Base-by-base conservation (phyloP, 1,140 invertebrate genomes). In the Ceratina calcarata region DNA sequence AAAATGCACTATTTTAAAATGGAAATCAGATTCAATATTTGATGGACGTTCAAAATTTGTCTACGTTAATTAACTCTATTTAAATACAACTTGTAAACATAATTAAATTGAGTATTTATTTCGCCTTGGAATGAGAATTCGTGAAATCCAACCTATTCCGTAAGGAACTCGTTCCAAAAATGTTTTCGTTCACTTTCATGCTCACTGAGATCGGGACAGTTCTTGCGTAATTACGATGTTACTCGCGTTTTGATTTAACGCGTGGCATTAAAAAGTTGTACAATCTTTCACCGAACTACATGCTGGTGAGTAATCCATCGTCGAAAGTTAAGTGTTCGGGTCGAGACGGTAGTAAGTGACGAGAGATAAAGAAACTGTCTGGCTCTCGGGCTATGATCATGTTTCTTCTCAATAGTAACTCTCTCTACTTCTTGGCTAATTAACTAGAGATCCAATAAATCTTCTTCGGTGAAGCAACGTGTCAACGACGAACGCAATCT, bases 191-290 rank as follows among this genome's bases (percentile, higher is more conserved):
- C 15, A 51, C 65, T 76, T 69, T 61, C 64, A 6, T 49, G 24
- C 16, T 6, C 10, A 2, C 8, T 32, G 12, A 22, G 16, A 18
- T 27, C 57, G 7, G 3, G n/a, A 20, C 15, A 18, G 4, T n/a
- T 15, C 24, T 77, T 77, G 51, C 45, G 51, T 70, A 77, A 77
- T 77, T 61, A 49, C 22, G 18, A 18, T n/a, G 55, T 68, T 49
- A 51, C 18, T 32, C 45, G 22, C 1, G 24, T 20, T 37, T 27
- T 18, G 18, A 20, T 60, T 60, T 60, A n/a, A 53, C 18, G 15
- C 37, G 49, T 49, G 1, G 61, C 20, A 45, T 32, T 58, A 20
- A 58, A 15, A 4, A 3, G n/a, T 32, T 67, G 37, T 15, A 32
- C 60, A 76, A 60, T 69, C 22, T 16, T 20, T 15, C 8, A 49